Evolutionary conservation across 2,113 vertebrate genomes (phyloP).

Genomic region (Brienomyrus longianalis): DNA sequence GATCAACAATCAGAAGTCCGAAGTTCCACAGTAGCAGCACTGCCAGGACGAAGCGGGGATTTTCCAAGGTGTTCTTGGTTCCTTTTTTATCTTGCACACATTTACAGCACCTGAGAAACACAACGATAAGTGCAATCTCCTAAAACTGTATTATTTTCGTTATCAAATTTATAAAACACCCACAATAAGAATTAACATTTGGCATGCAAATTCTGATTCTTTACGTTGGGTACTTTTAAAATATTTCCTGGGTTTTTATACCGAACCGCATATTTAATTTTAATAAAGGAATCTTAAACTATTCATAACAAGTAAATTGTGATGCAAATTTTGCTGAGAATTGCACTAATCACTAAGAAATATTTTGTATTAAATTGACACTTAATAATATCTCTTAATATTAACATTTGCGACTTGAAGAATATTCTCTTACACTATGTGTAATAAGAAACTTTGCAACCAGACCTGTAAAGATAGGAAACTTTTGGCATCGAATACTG

Average conservation of each 20-base stretch:
- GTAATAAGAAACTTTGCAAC: not conserved
- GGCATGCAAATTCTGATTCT: not conserved
- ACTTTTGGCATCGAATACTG: not conserved
- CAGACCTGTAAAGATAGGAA: not conserved
- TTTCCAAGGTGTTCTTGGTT: constrained; percentile 64
- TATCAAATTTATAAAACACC: not conserved
- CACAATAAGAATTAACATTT: not conserved
- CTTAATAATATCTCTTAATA: not conserved
- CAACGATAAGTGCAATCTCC: not conserved
- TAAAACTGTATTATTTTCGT: not conserved
- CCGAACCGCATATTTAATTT: not conserved
- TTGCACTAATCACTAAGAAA: not conserved
- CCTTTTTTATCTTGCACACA: constrained; percentile 65
- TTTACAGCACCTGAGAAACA: constrained; percentile 70
- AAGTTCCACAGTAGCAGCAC: constrained; percentile 89
- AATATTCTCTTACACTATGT: not conserved
- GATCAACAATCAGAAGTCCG: constrained; percentile 86
- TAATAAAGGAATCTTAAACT: not conserved
- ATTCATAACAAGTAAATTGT: not conserved
- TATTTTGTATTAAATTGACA: not conserved
- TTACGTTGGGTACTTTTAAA: not conserved
- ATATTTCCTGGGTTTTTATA: not conserved
- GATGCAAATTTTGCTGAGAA: not conserved
- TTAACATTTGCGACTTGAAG: not conserved
- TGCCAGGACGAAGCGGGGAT: constrained; percentile 73